Conservation (phyloP, 2,113 vertebrate species). For the Delphinus delphis region DNA sequence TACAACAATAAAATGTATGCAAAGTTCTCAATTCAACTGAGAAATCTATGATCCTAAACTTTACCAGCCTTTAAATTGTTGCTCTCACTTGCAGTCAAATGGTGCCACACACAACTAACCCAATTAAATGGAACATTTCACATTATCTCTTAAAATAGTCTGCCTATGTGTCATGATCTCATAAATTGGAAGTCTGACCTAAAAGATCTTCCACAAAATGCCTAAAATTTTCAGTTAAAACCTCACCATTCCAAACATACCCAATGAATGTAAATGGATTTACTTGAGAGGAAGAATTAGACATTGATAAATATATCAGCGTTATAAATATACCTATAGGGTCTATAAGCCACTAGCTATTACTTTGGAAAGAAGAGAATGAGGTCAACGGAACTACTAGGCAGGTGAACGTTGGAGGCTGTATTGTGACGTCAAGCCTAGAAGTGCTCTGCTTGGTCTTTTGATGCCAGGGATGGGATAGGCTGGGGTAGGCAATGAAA, state of each 20-base stretch:
- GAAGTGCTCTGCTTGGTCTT: neutral
- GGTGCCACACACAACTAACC: neutral
- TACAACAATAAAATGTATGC: neutral
- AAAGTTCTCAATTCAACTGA: neutral
- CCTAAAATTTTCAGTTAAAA: neutral
- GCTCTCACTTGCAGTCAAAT: neutral
- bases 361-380: neutral
- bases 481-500: neutral
- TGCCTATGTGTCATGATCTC: neutral
- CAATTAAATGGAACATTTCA: slow-evolving; percentile 30
- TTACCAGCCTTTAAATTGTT: neutral
- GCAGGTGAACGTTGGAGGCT: neutral
- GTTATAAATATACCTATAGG: neutral
- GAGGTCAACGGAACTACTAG: neutral
- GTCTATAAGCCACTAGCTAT: neutral
- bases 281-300: neutral
- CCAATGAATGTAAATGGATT: neutral
- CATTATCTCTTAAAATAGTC: neutral
- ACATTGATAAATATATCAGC: neutral
- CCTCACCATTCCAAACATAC: neutral
- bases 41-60: neutral
- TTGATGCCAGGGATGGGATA: neutral
- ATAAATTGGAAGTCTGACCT: neutral
- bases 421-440: neutral
- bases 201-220: neutral